Evolutionary conservation across 2,888 invertebrate genomes (phyloP).

Genomic region (Nudaria mundana): DNA sequence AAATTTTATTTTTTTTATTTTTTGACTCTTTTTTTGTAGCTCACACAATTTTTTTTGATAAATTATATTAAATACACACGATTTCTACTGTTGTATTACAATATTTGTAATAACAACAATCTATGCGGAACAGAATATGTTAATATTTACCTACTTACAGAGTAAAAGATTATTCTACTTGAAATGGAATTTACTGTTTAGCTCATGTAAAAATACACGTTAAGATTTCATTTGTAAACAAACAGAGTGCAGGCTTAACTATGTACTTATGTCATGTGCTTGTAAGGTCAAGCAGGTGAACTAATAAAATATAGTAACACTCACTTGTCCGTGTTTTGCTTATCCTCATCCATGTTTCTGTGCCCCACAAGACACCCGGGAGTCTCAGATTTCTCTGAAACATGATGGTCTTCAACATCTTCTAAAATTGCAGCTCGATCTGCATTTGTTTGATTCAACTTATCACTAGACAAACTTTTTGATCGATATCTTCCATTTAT

Average conservation of each 20-base stretch:
- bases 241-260: slow-evolving; percentile 8
- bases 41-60: too few relatives aligned
- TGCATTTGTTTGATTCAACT: slow-evolving; percentile 68
- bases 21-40: too few relatives aligned
- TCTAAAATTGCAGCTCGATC: slow-evolving; percentile 72
- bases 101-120: too few relatives aligned
- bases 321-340: slow-evolving; percentile 54
- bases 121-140: not conserved
- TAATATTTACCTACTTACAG: not conserved
- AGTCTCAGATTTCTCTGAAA: slow-evolving; percentile 65
- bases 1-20: too few relatives aligned
- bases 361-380: slow-evolving; percentile 67
- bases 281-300: slow-evolving; percentile 5
- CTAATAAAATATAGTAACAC: slow-evolving; percentile 23
- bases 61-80: too few relatives aligned
- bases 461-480: slow-evolving; percentile 76
- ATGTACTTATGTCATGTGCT: slow-evolving; percentile 8
- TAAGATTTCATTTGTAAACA: slow-evolving; percentile 5
- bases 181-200: too few relatives aligned
- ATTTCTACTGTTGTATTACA: too few relatives aligned
- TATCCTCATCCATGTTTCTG: slow-evolving; percentile 53
- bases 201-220: not conserved
- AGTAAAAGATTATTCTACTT: not conserved
- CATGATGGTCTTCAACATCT: slow-evolving; percentile 67
- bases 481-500: slow-evolving; percentile 66